phyloP scores from a whole-genome alignment of 2,888 invertebrate genomes.

The Xanthorhoe designata region DNA sequence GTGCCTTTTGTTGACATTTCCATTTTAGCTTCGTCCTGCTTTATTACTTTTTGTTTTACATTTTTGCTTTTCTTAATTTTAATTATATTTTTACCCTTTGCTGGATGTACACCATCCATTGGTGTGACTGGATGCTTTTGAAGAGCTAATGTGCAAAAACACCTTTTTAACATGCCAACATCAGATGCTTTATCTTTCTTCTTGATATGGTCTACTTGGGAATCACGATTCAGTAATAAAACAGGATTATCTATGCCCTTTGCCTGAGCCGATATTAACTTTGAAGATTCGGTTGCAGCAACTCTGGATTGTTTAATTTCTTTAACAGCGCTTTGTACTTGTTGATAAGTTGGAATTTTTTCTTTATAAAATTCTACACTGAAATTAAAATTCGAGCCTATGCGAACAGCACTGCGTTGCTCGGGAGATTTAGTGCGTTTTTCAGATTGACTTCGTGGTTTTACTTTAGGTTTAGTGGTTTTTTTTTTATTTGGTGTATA shows the following conservation, averaged over 20 bases:
- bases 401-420: conserved; percentile 34
- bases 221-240: conserved; percentile 15
- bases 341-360: conserved; percentile 40
- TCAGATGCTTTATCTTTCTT: conserved; percentile 22
- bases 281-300: conserved; percentile 10
- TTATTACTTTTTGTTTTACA: conserved; percentile 38
- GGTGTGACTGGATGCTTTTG: conserved; percentile 24
- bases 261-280: background rate
- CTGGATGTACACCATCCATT: background rate
- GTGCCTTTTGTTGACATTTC: conserved; percentile 12
- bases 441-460: conserved; percentile 8
- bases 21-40: conserved; percentile 16
- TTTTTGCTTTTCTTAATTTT: background rate
- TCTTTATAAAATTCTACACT: conserved; percentile 31
- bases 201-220: conserved; percentile 23
- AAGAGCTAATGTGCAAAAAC: conserved; percentile 34
- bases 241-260: conserved; percentile 17
- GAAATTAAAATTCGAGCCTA: conserved; percentile 24
- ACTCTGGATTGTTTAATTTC: conserved; percentile 2
- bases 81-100: too few relatives aligned
- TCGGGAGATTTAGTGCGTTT: conserved; percentile 10
- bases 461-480: conserved; percentile 6
- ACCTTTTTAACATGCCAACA: conserved; percentile 29
- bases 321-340: conserved; percentile 23
- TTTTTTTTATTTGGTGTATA: conserved; percentile 6